Base-by-base conservation (phyloP, 2,113 vertebrate species). In the Macrotis lagotis region DNA sequence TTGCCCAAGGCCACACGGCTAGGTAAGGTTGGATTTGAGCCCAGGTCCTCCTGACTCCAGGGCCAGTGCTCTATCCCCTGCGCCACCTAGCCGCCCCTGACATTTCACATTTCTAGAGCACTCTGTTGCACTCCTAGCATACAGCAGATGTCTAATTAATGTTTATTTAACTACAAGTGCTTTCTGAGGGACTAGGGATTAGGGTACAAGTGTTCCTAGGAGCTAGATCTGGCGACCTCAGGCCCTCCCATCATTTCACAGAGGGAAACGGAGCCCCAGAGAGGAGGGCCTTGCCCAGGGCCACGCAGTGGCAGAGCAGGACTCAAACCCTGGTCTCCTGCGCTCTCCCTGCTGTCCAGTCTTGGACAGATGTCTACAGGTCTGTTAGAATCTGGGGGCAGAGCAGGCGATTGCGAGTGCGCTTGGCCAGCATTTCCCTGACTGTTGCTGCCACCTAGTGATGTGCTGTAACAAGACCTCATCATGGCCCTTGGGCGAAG, bases 381-480 rank as follows among this genome's bases (percentile, higher is more conserved):
- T 22, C 59, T 55, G 7, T 55, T 25, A 7, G 52, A 26, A 3
- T 53, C 0, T 53, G 25, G 25, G 52, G 1, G 52, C 28, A 25
- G 7, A 16, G 19, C 26, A 5, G 37, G 12, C 59, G 5, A 0
- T 5, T 19, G 37, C 24, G 66, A 44, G 0, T 7, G n/a, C 0
- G n/a, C 19, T 44, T n/a, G 37, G 12, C 59, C 14, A 0, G 55
- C 16, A 6, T n/a, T 74, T 83, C 66, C 37, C 66, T 83, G 16
- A 24, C 16, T 19, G 8, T 83, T 24, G 4, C 7, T 8, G n/a
- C 66, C 66, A 19, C 66, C 66, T 83, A 8, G 66, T 44, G 66
- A n/a, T 22, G 2, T 44, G 19, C 8, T 19, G 19, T 44, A 44
- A 24, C 16, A 44, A 8, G 37, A 44, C 37, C 66, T n/a, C 66